Conservation (phyloP, 2,113 vertebrate genomes). For the Chaetorhynchus papuensis region DNA sequence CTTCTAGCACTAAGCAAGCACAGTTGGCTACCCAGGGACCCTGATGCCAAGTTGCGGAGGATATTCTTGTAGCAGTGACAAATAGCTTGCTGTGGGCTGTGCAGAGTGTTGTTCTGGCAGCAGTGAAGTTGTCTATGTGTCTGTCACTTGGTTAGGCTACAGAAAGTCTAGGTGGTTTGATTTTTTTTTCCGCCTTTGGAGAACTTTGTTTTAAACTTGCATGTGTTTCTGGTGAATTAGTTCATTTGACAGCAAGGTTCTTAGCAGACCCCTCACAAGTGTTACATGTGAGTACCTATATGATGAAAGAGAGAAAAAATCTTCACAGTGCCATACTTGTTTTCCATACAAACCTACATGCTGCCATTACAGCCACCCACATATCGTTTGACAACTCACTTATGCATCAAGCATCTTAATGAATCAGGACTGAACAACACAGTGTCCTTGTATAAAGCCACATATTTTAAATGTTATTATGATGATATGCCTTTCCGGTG, state of each 20-base stretch:
- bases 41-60: conserved; percentile 73
- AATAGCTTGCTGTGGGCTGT: conserved; percentile 73
- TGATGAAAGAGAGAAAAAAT: conserved; percentile 69
- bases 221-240: conserved; percentile 61
- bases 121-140: conserved; percentile 74
- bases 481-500: conserved; percentile 8
- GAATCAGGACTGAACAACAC: conserved; percentile 69
- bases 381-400: conserved; percentile 71
- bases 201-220: conserved; percentile 65
- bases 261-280: conserved; percentile 55
- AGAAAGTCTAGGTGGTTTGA: conserved; percentile 68
- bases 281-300: conserved; percentile 69
- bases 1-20: conserved; percentile 55
- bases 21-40: conserved; percentile 73
- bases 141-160: conserved; percentile 75
- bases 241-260: conserved; percentile 55
- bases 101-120: conserved; percentile 74
- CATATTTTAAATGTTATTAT: conserved; percentile 61
- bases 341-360: conserved; percentile 81
- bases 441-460: conserved; percentile 48
- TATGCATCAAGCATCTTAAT: conserved; percentile 70
- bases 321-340: conserved; percentile 80
- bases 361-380: conserved; percentile 80
- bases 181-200: conserved; percentile 8
- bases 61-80: conserved; percentile 78